These are phyloP conservation scores for Dendrocincla fuliginosa DNA, from an alignment of 2,797 vertebrate species.

Conservation along the genomic window DNA sequence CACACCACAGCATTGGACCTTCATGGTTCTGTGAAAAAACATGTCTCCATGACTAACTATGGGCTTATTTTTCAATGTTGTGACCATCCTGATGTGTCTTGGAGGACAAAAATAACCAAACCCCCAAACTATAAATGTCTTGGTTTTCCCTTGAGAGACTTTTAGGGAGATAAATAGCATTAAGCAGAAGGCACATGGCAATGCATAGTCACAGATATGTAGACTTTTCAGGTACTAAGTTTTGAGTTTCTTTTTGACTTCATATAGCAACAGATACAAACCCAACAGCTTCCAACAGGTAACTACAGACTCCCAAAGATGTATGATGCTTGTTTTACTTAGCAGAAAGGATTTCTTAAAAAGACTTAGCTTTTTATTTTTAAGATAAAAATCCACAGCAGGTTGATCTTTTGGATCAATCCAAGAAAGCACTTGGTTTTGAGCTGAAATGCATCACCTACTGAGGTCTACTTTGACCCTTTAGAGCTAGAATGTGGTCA, in stretches of 20 bases:
- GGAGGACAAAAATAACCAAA: neutral
- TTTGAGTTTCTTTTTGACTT: neutral
- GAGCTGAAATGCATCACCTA: neutral
- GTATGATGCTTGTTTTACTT: rapidly evolving
- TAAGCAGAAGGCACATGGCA: neutral
- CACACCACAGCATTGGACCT: neutral
- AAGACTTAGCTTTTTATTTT: neutral
- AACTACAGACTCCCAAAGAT: neutral
- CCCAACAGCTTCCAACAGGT: neutral
- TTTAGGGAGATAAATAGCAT: neutral
- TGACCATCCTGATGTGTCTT: neutral
- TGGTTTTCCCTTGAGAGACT: neutral
- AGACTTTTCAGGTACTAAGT: neutral
- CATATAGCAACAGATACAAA: neutral
- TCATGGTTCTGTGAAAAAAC: neutral
- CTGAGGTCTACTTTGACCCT: neutral
- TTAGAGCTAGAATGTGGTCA: neutral
- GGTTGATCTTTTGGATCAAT: neutral
- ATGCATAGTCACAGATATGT: rapidly evolving
- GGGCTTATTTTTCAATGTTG: neutral
- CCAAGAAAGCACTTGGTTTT: neutral
- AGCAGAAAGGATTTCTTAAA: neutral
- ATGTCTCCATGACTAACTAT: neutral
- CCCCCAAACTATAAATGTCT: neutral
- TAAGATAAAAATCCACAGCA: rapidly evolving